Conservation (phyloP, 1,140 invertebrate species). For the Drosophila kohkoa region DNA sequence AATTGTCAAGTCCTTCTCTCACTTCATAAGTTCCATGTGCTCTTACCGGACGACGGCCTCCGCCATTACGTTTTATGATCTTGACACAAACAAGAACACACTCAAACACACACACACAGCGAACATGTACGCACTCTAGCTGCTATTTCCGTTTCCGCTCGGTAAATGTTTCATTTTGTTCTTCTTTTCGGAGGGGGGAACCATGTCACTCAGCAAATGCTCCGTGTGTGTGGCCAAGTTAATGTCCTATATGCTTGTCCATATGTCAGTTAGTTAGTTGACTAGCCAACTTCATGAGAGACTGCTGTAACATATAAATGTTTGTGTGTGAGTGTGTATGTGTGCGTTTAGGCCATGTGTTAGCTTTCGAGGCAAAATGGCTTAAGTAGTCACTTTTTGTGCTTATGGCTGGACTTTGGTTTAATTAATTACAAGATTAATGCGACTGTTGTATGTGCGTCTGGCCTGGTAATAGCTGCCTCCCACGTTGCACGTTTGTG, state of each 20-base stretch:
- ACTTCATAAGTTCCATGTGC: slow-evolving; percentile 11
- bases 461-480: slow-evolving; percentile 54
- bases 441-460: slow-evolving; percentile 51
- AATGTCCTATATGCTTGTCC: slow-evolving; percentile 74
- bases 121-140: slow-evolving; percentile 28
- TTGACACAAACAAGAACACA: slow-evolving; percentile 38
- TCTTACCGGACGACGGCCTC: slow-evolving; percentile 4
- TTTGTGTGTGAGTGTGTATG: background rate
- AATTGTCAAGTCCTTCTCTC: slow-evolving; percentile 17
- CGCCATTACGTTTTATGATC: slow-evolving; percentile 65
- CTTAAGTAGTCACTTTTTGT: slow-evolving; percentile 83
- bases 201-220: slow-evolving; percentile 69
- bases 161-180: slow-evolving; percentile 79
- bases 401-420: slow-evolving; percentile 81
- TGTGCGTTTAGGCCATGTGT: slow-evolving; percentile 65
- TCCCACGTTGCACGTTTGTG: slow-evolving; percentile 39
- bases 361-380: slow-evolving; percentile 76
- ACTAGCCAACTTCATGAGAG: slow-evolving; percentile 40
- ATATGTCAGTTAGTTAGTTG: slow-evolving; percentile 72
- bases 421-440: slow-evolving; percentile 83
- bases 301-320: background rate
- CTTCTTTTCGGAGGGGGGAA: background rate
- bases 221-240: slow-evolving; percentile 65
- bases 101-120: slow-evolving; percentile 11
- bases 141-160: slow-evolving; percentile 76